Evolutionary conservation across 2,113 vertebrate genomes (phyloP), one percentile per base, ranked within the genome.

Genomic region (Jacana jacana): DNA sequence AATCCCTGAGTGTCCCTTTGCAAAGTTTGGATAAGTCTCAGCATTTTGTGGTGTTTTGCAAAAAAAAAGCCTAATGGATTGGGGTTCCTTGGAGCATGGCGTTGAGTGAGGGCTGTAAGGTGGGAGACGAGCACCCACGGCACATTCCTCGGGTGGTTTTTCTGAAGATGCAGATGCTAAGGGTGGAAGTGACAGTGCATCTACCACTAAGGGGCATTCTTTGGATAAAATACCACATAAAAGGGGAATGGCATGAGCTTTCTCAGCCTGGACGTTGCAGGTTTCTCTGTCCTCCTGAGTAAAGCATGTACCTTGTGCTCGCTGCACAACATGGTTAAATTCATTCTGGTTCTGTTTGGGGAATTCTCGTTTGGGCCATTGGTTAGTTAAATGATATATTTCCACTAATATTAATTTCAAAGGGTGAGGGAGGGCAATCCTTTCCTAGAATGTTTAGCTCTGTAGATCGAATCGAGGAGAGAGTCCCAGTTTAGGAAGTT

Each of bases 21-120:
- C 28, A 42, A 64, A 40, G 31, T 23, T 77, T 64, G 35, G 20
- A 5, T 17, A 25, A 49, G 9, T 33, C 31, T 65, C 31, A 24
- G 65, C 8, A 1, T 48, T 83, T 25, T 55, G 55, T 40, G 63
- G 31, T 33, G 57, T 22, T 18, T 52, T 1, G 10, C 61, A n/a
- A n/a, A n/a, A n/a, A n/a, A n/a, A n/a, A n/a, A 6, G 20, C 6
- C 1, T 8, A 10, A 27, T 5, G 30, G n/a, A 3, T 24, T 25
- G 49, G 57, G 20, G 68, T 35, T 65, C 46, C 35, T 58, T 1
- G 16, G 49, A 9, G 35, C 24, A 1, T 5, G 57, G 28, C 24
- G 48, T 23, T 10, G 40, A 30, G 57, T 3, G 6, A 63, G 66
- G 30, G 39, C 5, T 12, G 24, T 23, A 8, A 28, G 22, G 28